Percentiles rank a stretch among this genome's conserved stretches.
Evolutionary conservation across 2,888 invertebrate species (phyloP).

Genomic region (Chymomyza amoena): DNA sequence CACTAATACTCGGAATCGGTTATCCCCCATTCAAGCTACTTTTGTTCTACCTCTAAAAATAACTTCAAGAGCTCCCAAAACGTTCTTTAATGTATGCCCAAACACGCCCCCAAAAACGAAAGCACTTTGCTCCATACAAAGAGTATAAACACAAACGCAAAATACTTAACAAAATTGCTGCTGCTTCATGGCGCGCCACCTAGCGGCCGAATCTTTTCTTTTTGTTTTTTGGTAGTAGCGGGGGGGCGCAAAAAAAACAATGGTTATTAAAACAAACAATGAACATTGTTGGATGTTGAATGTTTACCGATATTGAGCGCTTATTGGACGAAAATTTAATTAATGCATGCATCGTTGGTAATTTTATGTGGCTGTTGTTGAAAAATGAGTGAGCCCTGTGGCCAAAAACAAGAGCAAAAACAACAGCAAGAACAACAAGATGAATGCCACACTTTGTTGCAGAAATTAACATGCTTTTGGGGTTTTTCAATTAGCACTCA

Average conservation of each 20-base stretch:
- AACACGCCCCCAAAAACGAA: neutral
- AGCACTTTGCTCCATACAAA: neutral
- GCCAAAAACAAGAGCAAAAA: neutral
- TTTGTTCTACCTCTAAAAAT: no score
- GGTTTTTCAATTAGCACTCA: slow-evolving; percentile 56
- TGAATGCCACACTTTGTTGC: neutral
- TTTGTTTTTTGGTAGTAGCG: neutral
- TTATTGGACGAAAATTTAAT: slow-evolving; percentile 19
- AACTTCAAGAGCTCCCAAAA: no score
- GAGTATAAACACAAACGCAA: neutral
- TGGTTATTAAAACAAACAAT: slow-evolving; percentile 21
- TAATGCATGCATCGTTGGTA: slow-evolving; percentile 15
- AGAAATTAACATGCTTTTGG: slow-evolving; percentile 38
- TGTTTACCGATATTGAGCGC: slow-evolving; percentile 20
- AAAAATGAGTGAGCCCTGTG: neutral
- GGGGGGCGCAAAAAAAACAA: neutral
- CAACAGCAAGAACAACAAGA: neutral
- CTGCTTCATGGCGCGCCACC: neutral
- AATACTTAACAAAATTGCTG: neutral
- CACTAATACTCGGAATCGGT: no score
- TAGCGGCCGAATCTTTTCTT: neutral
- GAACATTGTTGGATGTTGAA: slow-evolving; percentile 2
- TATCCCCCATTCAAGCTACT: no score
- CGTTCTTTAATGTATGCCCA: neutral
- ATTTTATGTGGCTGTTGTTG: slow-evolving; percentile 1